Conservation (phyloP, 2,888 invertebrate genomes). For the Phaedon cochleariae region DNA sequence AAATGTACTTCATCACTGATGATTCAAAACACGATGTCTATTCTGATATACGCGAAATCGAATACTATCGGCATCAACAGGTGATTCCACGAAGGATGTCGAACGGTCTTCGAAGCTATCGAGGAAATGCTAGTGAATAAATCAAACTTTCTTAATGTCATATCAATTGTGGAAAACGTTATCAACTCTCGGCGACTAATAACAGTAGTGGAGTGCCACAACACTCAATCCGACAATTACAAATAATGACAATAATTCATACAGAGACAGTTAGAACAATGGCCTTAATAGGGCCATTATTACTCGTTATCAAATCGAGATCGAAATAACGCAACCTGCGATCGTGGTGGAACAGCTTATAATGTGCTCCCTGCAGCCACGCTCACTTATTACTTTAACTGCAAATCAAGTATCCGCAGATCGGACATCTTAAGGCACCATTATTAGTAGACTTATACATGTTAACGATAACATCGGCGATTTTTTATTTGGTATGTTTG, state of each 20-base stretch:
- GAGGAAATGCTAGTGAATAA: background rate
- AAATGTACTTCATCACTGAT: no score
- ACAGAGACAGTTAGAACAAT: conserved; percentile 21
- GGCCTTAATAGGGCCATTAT: conserved; percentile 20
- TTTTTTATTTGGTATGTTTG: conserved; percentile 44
- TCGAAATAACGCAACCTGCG: conserved; percentile 30
- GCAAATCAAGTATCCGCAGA: conserved; percentile 36
- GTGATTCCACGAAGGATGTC: background rate
- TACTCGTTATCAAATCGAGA: conserved; percentile 31
- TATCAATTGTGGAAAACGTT: background rate
- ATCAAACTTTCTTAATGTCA: background rate
- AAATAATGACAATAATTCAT: conserved; percentile 22
- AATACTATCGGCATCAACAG: no score
- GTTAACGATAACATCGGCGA: conserved; percentile 42
- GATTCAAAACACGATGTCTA: no score
- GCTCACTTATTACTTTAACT: conserved; percentile 37
- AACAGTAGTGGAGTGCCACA: conserved; percentile 17
- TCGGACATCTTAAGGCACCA: conserved; percentile 39
- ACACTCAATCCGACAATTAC: conserved; percentile 19
- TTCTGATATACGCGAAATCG: no score
- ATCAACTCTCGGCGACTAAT: background rate
- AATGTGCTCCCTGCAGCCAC: conserved; percentile 34
- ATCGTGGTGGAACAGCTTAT: conserved; percentile 33
- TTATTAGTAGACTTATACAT: conserved; percentile 43
- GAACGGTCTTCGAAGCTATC: background rate